Conservation (phyloP, 1,140 invertebrate species). For the Dreissena rostriformis region DNA sequence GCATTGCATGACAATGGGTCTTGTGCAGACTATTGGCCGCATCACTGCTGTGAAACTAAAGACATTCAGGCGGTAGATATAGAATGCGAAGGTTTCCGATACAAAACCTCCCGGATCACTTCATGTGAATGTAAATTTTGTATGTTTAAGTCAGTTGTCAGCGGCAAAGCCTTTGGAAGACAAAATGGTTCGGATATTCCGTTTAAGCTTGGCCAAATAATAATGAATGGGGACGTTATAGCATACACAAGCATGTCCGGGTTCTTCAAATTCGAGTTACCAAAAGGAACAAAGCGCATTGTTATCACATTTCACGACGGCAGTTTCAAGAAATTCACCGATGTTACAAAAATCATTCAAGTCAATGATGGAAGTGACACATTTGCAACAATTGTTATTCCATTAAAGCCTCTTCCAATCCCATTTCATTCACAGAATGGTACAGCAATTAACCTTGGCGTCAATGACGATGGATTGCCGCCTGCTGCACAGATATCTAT, state of each 20-base stretch:
- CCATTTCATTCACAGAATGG: background rate
- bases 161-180: background rate
- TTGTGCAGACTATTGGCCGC: constrained; percentile 21
- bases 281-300: background rate
- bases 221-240: background rate
- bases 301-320: background rate
- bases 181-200: background rate
- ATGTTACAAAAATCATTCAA: background rate
- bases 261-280: constrained; percentile 22
- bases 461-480: background rate
- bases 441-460: background rate
- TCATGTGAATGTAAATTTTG: background rate
- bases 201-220: background rate
- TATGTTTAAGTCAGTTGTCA: background rate
- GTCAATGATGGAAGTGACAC: background rate
- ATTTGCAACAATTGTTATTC: background rate
- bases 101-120: background rate
- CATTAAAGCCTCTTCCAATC: background rate
- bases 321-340: background rate
- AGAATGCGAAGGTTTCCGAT: background rate
- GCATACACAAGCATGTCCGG: background rate
- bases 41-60: constrained; percentile 29
- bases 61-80: background rate
- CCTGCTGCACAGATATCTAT: background rate
- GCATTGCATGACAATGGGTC: constrained; percentile 10